Evolutionary conservation across 1,140 invertebrate species (phyloP).

Genomic region (Battus philenor): DNA sequence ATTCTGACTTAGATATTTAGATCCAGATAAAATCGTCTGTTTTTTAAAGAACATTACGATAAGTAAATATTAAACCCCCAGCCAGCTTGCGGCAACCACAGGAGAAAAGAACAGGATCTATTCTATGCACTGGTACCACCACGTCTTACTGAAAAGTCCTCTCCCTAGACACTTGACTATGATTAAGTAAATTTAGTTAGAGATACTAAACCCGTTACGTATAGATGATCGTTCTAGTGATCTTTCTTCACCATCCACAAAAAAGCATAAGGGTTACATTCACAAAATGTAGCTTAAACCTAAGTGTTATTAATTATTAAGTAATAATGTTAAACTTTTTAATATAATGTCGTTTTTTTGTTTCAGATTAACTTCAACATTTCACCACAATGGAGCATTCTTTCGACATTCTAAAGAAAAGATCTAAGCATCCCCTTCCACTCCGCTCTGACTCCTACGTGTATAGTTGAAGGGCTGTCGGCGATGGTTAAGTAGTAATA

Average conservation of each 20-base stretch:
- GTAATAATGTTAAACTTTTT: too few relatives aligned
- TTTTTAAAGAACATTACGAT: too few relatives aligned
- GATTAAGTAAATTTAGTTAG: too few relatives aligned
- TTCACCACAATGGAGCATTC: slow-evolving; percentile 41
- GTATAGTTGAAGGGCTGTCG: slow-evolving; percentile 50
- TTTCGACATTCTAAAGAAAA: slow-evolving; percentile 25
- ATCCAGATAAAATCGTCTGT: background rate
- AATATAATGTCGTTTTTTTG: slow-evolving; percentile 35
- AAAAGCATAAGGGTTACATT: too few relatives aligned
- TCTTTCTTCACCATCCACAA: background rate
- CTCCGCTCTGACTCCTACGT: slow-evolving; percentile 55
- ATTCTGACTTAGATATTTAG: slow-evolving; percentile 1
- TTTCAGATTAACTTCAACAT: slow-evolving; percentile 49
- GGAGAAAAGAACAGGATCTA: too few relatives aligned
- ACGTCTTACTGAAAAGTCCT: too few relatives aligned
- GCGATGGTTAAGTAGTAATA: slow-evolving; percentile 60
- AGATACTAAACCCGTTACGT: background rate
- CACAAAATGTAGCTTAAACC: too few relatives aligned
- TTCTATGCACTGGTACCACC: too few relatives aligned
- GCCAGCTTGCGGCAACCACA: too few relatives aligned
- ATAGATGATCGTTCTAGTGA: background rate
- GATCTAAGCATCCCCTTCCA: slow-evolving; percentile 43
- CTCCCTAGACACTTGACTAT: too few relatives aligned
- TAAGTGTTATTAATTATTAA: background rate
- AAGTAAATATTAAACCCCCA: too few relatives aligned